These are phyloP conservation scores for Glaucomys volans DNA, from an alignment of 2,113 vertebrate species.

Conservation along the genomic window DNA sequence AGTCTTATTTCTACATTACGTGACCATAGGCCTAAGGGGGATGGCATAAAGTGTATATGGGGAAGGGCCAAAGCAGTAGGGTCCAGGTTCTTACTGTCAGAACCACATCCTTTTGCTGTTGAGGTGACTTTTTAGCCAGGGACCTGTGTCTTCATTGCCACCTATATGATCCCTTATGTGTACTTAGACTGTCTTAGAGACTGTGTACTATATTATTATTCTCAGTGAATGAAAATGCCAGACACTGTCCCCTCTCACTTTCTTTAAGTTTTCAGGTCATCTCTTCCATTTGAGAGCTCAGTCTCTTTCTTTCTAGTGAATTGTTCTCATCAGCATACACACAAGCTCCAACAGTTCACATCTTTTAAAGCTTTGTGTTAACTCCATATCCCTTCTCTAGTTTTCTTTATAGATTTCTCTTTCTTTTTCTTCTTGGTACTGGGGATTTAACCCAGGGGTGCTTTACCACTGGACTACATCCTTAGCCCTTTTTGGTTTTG, in stretches of 20 bases:
- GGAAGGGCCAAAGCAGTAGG: not conserved
- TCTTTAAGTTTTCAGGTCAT: not conserved
- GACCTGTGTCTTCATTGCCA: not conserved
- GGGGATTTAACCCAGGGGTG: not conserved
- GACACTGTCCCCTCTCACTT: rapidly evolving
- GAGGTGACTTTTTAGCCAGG: not conserved
- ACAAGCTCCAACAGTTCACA: not conserved
- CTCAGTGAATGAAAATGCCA: not conserved
- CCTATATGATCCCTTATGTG: not conserved
- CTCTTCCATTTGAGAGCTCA: not conserved
- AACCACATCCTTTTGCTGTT: not conserved
- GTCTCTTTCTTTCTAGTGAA: not conserved
- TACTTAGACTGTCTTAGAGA: too few species aligned
- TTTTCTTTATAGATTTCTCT: not conserved
- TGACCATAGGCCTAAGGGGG: not conserved
- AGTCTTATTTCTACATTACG: conserved; percentile 60
- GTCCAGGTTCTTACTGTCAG: not conserved
- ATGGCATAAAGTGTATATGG: not conserved
- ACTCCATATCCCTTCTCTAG: not conserved
- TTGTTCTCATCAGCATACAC: not conserved
- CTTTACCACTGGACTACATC: not conserved
- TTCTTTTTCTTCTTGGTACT: not conserved
- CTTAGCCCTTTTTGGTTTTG: too few species aligned
- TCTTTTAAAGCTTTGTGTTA: not conserved
- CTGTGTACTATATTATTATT: not conserved